Evolutionary conservation across 2,797 vertebrate genomes (phyloP).

Genomic region (Phylloscopus collybita): DNA sequence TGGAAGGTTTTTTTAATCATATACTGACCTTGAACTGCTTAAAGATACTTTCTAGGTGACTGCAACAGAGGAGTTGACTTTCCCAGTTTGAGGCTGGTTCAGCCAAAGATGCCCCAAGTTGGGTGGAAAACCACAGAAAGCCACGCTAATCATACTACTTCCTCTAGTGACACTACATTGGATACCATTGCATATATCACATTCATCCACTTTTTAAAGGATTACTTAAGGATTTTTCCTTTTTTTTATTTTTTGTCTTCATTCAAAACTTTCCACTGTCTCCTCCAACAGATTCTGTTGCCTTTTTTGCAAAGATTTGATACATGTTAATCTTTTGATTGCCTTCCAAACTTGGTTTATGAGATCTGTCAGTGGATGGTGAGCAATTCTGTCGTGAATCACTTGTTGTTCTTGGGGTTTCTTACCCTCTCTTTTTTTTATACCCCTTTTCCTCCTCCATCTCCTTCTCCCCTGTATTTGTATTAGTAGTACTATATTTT

Average conservation of each 20-base stretch:
- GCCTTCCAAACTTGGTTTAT: not conserved
- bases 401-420: not conserved
- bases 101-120: not conserved
- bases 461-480: not conserved
- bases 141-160: accelerated
- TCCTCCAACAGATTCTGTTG: not conserved
- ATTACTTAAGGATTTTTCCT: accelerated
- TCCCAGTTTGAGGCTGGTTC: not conserved
- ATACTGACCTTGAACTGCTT: not conserved
- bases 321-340: not conserved
- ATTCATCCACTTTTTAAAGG: not conserved
- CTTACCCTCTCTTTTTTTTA: not conserved
- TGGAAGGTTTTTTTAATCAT: not conserved
- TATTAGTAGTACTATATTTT: not conserved
- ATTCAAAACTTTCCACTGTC: not conserved
- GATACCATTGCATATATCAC: no score
- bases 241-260: not conserved
- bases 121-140: not conserved
- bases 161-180: not conserved
- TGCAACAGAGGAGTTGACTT: not conserved
- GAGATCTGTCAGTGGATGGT: not conserved
- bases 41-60: not conserved
- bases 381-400: not conserved
- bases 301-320: not conserved
- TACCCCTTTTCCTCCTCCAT: not conserved